Evolutionary conservation across 2,888 invertebrate species (phyloP), one percentile per base, ranked within the genome.

Genomic region (Erebia epiphron): DNA sequence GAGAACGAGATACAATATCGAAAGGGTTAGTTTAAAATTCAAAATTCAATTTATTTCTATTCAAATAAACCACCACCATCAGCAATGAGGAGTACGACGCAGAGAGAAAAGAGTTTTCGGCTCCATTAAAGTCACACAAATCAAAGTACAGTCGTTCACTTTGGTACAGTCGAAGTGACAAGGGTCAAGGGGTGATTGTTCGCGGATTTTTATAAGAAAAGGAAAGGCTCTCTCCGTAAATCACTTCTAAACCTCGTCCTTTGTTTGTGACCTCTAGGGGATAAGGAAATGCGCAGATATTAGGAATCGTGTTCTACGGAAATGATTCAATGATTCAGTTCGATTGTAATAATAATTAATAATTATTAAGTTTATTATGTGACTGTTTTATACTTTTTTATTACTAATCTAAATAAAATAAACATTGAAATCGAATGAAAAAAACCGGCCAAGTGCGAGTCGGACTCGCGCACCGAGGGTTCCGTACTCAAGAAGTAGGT

Each of bases 201-300:
- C 70, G 70, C 68, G 70, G 72, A 67, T 70, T 75, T 66, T 76
- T 75, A 70, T 73, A 73, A 73, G 70, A 70, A 71, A 71, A 73
- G 50, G 52, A 66, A 75, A 75, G 75, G 76, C 68, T 71, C 72
- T 71, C 75, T 69, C 73, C 76, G 73, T 78, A 76, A 76, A 76
- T 77, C 76, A 75, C 75, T 75, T 71, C 57, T 69, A 72, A 60
- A 72, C 70, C 69, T 64, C 68, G 67, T 71, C 71, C 71, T 72
- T 72, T 56, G 50, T 67, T 73, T 71, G 71, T 76, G 73, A 73
- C 75, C 75, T 68, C 75, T 54, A 66, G 72, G 69, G 73, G 70
- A 72, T 72, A 70, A 72, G 61, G 69, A 62, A 60, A 70, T 67
- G 69, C 54, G n/a, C 9, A 16, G 50, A 21, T 61, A 61, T 41